A percentile compares a stretch with the other conserved stretches of the same genome.
These are phyloP conservation scores for Saturnia pavonia DNA, from an alignment of 2,888 invertebrate genomes.

Conservation along the genomic window DNA sequence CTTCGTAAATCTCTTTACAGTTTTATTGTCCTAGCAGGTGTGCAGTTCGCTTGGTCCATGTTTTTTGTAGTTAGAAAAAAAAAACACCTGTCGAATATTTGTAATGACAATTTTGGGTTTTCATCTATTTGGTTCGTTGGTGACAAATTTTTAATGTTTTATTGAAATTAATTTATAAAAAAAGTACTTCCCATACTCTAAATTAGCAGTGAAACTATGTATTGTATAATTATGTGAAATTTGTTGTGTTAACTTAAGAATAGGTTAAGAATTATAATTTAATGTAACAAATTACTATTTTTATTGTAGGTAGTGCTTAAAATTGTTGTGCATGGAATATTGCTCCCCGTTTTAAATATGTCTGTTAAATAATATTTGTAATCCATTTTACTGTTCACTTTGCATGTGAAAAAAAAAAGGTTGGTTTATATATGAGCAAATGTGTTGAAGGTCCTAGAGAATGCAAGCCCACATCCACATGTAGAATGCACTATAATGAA, in stretches of 20 bases:
- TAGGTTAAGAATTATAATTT: not conserved
- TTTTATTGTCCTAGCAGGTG: slow-evolving; percentile 31
- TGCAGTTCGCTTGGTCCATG: not conserved
- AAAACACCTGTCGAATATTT: slow-evolving; percentile 37
- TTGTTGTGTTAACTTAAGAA: slow-evolving; percentile 22
- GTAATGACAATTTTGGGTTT: slow-evolving; percentile 11
- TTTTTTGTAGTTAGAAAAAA: slow-evolving; percentile 20
- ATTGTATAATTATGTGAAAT: slow-evolving; percentile 36
- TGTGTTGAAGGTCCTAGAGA: no score
- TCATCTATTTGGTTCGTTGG: slow-evolving; percentile 8
- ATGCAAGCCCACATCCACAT: no score
- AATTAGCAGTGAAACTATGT: slow-evolving; percentile 24
- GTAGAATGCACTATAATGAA: no score
- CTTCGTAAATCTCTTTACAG: not conserved
- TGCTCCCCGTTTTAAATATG: not conserved
- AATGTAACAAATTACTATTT: not conserved
- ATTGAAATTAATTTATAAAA: slow-evolving; percentile 22
- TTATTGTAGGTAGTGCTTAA: no score
- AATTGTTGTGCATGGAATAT: no score
- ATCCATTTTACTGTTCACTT: not conserved
- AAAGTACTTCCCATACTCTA: slow-evolving; percentile 29
- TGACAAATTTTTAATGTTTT: slow-evolving; percentile 26
- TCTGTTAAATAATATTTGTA: no score
- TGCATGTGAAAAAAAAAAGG: not conserved
- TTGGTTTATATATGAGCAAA: not conserved